Percentiles rank a stretch among this genome's conserved stretches.
Conservation (phyloP, 2,797 vertebrate genomes). For the Hemibagrus guttatus region DNA sequence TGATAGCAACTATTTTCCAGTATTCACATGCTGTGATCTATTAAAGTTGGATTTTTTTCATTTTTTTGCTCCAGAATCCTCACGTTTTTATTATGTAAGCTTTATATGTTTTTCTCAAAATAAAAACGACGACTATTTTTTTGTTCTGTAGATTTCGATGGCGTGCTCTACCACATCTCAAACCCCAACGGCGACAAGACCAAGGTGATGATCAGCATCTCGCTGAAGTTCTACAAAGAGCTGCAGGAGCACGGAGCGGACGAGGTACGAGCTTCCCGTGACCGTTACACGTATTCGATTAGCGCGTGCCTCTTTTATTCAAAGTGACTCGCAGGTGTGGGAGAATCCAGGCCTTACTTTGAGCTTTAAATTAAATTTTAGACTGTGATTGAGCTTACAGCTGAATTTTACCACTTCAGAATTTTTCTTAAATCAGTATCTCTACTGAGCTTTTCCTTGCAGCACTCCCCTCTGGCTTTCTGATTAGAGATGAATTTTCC, state of each 20-base stretch:
- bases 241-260: slow-evolving; percentile 96
- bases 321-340: not conserved
- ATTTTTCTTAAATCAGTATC: too few species aligned
- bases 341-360: not conserved
- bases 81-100: not conserved
- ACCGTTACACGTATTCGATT: not conserved
- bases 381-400: not conserved
- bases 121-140: not conserved
- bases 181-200: slow-evolving; percentile 98
- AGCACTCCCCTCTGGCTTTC: too few species aligned
- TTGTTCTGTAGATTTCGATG: slow-evolving; percentile 88
- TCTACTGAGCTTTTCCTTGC: too few species aligned
- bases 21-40: not conserved
- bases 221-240: slow-evolving; percentile 99
- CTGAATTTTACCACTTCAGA: too few species aligned
- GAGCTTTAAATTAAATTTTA: not conserved
- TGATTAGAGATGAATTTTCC: too few species aligned
- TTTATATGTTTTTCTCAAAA: too few species aligned
- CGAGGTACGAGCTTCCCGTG: slow-evolving; percentile 76
- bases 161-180: slow-evolving; percentile 98
- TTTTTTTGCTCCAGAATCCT: too few species aligned
- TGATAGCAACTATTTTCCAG: not conserved
- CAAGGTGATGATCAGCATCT: slow-evolving; percentile 99
- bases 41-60: not conserved
- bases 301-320: not conserved